Evolutionary conservation across 2,888 invertebrate genomes (phyloP), one percentile per base, ranked within the genome.

Genomic region (Ormyrus rosae): DNA sequence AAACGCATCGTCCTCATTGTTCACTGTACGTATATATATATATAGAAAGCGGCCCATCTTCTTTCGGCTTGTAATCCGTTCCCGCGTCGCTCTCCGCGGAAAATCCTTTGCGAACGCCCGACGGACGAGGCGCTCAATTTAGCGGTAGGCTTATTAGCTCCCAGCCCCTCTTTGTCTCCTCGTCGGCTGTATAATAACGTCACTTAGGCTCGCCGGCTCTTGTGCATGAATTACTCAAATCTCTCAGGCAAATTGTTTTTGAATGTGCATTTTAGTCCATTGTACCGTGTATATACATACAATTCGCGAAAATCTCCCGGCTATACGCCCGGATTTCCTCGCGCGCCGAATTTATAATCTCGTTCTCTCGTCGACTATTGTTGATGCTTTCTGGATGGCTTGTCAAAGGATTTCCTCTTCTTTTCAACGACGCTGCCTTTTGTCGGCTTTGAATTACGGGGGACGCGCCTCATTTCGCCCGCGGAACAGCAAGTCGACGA

Each of bases 21-120:
- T 85, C 96, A 96, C 91, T 96, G 96, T 96, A 92, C 94, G 96
- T 94, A 91, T 80, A 80, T 70, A 55, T 50, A 64, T 13, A 53
- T 50, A 67, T 55, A 55, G 34, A 34, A 60, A 60, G 7, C 34
- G 34, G 34, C 34, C 11, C 60, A 6, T 19, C 34, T 6, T 7
- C 19, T 45, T 60, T 60, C 0, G 34, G 4, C 34, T 34, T 34
- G 34, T 34, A 34, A 34, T 34, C 34, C 58, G 58, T 58, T 5
- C 13, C 11, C 11, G 11, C 6, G 19, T 60, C 6, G 3, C 60
- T 19, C 11, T 0, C 5, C 7, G 7, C 6, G 5, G 0, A 60
- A 19, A 60, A 19, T 60, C 63, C 63, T 46, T 63, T 63, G 10
- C 11, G 11, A 0, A 6, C 63, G 46, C 46, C 46, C 6, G 7